A percentile compares a stretch with the other conserved stretches of the same genome.
Evolutionary conservation across 2,888 invertebrate genomes (phyloP).

Genomic region (Philhelius pedissequus): DNA sequence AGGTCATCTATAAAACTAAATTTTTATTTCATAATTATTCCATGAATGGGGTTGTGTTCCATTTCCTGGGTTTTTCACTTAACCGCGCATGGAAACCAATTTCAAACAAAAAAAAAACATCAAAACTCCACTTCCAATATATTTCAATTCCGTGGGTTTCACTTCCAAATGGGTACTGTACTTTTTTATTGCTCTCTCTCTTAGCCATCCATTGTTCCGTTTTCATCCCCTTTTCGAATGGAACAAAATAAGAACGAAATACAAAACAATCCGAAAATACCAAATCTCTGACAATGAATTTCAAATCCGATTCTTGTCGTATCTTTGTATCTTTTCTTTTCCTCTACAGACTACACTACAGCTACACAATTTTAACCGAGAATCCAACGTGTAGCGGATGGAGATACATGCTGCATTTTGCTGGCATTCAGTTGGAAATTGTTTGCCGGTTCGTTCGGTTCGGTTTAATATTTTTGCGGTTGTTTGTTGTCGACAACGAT

Average conservation of each 20-base stretch:
- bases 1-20: conserved; percentile 14
- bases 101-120: neutral
- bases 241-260: conserved; percentile 31
- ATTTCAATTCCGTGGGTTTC: neutral
- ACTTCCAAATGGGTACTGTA: neutral
- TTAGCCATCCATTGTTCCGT: neutral
- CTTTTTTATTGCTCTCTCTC: neutral
- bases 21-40: conserved; percentile 39
- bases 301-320: conserved; percentile 28
- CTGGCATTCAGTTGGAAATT: conserved; percentile 56
- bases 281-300: conserved; percentile 41
- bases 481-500: neutral
- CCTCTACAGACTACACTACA: neutral
- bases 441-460: conserved; percentile 63
- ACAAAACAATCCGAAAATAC: conserved; percentile 58
- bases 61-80: neutral
- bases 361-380: neutral
- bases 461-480: conserved; percentile 26
- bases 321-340: conserved; percentile 13
- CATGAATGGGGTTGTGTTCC: conserved; percentile 66
- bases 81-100: conserved; percentile 42
- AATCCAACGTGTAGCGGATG: neutral
- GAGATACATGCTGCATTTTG: conserved; percentile 36
- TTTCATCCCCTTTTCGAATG: conserved; percentile 1
- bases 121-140: neutral